A percentile compares a stretch with the other conserved stretches of the same genome.
phyloP scores from a whole-genome alignment of 2,797 vertebrate species.

The Gobio occitaniae region DNA sequence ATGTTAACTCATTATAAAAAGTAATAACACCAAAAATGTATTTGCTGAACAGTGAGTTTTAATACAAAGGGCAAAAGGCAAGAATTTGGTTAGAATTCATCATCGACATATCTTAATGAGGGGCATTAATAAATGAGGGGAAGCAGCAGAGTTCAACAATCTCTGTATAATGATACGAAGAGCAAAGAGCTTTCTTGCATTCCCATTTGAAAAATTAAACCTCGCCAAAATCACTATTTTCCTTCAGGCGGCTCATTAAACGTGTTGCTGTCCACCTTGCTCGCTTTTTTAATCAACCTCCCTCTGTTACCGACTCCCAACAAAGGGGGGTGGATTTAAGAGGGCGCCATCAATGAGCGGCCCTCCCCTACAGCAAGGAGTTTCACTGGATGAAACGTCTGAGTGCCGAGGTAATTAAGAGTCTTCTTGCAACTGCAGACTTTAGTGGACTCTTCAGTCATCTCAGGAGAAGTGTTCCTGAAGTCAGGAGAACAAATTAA shows the following conservation, averaged over 20 bases:
- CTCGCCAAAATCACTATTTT: conserved; percentile 47
- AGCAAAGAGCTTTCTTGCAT: conserved; percentile 34
- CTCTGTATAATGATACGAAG: conserved; percentile 42
- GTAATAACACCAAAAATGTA: conserved; percentile 28
- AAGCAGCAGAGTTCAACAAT: conserved; percentile 38
- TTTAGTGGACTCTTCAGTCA: conserved; percentile 41
- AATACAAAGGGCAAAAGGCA: conserved; percentile 20
- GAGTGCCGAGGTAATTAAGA: conserved; percentile 50
- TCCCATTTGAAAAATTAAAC: conserved; percentile 53
- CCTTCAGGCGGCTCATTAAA: conserved; percentile 55
- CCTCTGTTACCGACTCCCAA: conserved; percentile 18
- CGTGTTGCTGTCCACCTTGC: conserved; percentile 53
- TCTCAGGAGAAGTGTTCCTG: conserved; percentile 40
- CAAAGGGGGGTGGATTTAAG: conserved; percentile 42
- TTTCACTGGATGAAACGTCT: conserved; percentile 44
- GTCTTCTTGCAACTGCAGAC: conserved; percentile 49
- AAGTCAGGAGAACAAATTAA: conserved; percentile 51
- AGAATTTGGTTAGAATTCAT: conserved; percentile 22
- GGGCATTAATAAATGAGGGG: conserved; percentile 52
- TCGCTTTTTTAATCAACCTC: conserved; percentile 54
- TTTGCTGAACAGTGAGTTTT: conserved; percentile 42
- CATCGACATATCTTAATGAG: conserved; percentile 44
- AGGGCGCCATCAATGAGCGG: conserved; percentile 26
- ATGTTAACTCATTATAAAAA: conserved; percentile 25
- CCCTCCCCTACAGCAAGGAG: conserved; percentile 39